Evolutionary conservation across 2,888 invertebrate species (phyloP).

Genomic region (Ormyrus rosae): DNA sequence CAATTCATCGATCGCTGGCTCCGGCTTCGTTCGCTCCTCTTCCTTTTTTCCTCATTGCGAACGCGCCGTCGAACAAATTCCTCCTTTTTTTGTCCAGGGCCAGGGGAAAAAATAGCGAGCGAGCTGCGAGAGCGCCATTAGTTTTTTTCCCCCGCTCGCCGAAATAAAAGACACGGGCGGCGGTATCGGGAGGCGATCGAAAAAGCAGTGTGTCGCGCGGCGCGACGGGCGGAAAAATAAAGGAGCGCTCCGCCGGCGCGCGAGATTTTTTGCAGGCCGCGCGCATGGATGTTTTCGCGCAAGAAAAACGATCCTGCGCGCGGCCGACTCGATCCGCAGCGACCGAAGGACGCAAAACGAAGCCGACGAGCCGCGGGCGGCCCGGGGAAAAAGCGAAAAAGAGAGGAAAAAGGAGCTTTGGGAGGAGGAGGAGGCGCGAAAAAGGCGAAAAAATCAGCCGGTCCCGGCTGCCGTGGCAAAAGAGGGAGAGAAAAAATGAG

Average conservation of each 20-base stretch:
- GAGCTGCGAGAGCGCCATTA: not conserved
- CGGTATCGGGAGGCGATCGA: conserved; percentile 19
- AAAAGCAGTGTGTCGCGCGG: conserved; percentile 4
- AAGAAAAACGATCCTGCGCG: conserved; percentile 17
- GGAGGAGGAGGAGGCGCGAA: not conserved
- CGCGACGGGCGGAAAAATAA: not conserved
- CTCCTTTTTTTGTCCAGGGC: no score
- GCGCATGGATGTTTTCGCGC: not conserved
- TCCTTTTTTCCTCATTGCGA: not conserved
- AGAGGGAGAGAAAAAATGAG: conserved; percentile 9
- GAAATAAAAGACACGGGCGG: not conserved
- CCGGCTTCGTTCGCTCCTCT: not conserved
- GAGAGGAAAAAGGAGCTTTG: not conserved
- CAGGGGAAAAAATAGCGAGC: not conserved
- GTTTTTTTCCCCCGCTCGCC: not conserved
- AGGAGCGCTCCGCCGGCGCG: not conserved
- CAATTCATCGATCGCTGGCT: not conserved
- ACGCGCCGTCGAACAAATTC: not conserved
- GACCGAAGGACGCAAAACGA: no score
- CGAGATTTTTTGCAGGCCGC: no score
- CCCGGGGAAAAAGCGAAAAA: not conserved
- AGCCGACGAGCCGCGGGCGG: no score
- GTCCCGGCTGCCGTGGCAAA: not conserved
- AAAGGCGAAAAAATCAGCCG: not conserved
- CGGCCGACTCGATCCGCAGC: not conserved